Base-by-base conservation (phyloP, 2,113 vertebrate species). In the Emydocephalus ijimae region DNA sequence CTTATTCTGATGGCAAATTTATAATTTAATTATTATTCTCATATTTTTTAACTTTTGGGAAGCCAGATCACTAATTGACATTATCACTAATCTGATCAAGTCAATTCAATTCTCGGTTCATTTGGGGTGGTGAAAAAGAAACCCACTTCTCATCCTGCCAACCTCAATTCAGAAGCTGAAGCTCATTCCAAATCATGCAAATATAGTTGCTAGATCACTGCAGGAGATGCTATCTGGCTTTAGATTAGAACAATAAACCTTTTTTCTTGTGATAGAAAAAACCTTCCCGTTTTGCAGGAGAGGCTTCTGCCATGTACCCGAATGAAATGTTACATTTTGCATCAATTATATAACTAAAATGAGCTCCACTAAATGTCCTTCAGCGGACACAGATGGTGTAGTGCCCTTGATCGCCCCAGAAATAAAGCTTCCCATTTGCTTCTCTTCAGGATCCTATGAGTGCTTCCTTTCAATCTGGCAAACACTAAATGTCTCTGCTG, bases 381-480 rank as follows among this genome's bases (percentile, higher is more conserved):
- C 88, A 64, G 29, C 0, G 29, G 81, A 54, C 55, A 93, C 89
- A 90, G 55, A 90, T 90, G 89, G 92, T 87, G 2, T 24, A 64
- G 29, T 61, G 92, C 81, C 92, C 89, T 90, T 93, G 92, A 55
- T 87, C 54, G 69, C 12, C 43, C 43, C 39, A 92, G 43, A n/a
- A 92, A 92, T 54, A 88, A 92, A 90, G 81, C 26, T 61, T 45
- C 81, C 59, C 89, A 4, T 45, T 93, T 1, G 0, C 1, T 23
- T 89, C 93, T 86, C 90, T 91, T 21, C 54, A 6, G 3, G 9
- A 20, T 4, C 52, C n/a, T n/a, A n/a, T 89, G 26, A 50, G 1
- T 4, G 93, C 26, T 39, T 89, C 87, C 81, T 94, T 87, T 45
- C 69, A 29, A 87, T 89, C 69, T 94, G 12, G 81, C 85, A 69